phyloP scores from a whole-genome alignment of 2,888 invertebrate genomes.

The Epinotia nisella region DNA sequence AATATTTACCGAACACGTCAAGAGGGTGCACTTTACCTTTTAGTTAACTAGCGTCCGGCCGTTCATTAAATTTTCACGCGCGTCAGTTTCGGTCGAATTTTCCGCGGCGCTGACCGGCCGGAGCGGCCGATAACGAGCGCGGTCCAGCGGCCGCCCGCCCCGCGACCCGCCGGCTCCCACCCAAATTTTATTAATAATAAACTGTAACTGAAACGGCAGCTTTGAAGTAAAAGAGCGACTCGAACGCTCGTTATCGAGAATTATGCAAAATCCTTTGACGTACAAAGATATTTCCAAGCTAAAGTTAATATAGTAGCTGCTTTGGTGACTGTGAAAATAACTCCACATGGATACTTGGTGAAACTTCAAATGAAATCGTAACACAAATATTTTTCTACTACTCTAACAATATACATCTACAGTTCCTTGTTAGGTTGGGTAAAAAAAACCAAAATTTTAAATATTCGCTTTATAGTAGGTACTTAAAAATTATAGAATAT shows the following conservation, averaged over 20 bases:
- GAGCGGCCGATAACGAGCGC: conserved; percentile 63
- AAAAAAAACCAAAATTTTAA: not conserved
- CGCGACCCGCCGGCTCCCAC: conserved; percentile 62
- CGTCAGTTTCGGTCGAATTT: conserved; percentile 84
- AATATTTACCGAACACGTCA: conserved; percentile 85
- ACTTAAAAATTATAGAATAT: too few relatives aligned
- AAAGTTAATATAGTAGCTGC: conserved; percentile 42
- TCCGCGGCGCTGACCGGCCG: conserved; percentile 82
- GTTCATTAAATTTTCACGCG: conserved; percentile 86
- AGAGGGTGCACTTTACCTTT: conserved; percentile 86
- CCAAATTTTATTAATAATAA: conserved; percentile 84
- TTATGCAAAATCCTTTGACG: conserved; percentile 82
- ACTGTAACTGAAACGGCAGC: conserved; percentile 81
- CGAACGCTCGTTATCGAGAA: conserved; percentile 81
- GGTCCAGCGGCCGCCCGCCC: conserved; percentile 73
- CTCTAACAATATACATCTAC: not conserved
- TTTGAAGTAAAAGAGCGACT: conserved; percentile 81
- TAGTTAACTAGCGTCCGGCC: conserved; percentile 85
- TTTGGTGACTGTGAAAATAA: conserved; percentile 37
- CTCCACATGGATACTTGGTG: conserved; percentile 36
- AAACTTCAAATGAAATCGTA: conserved; percentile 37
- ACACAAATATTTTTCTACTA: conserved; percentile 10
- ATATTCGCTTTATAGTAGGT: not conserved
- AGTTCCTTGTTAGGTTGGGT: not conserved
- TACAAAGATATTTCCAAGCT: conserved; percentile 64